These are phyloP conservation scores for Aelia acuminata DNA, from an alignment of 2,888 invertebrate species.

Conservation along the genomic window DNA sequence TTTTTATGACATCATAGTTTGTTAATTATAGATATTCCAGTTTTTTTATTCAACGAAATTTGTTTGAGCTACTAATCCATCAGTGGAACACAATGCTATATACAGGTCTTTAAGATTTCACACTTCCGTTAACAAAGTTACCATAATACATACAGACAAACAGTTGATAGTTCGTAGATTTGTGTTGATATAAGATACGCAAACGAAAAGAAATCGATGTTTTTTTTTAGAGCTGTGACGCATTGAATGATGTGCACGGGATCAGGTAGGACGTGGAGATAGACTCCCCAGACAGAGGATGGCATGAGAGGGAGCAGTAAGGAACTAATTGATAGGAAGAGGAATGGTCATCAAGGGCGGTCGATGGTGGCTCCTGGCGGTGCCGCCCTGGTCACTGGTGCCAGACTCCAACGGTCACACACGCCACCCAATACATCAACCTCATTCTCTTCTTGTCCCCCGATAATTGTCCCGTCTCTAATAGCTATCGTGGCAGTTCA, in stretches of 20 bases:
- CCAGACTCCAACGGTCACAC: constrained; percentile 67
- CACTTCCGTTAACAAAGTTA: too few species aligned
- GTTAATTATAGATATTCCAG: too few species aligned
- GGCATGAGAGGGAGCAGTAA: constrained; percentile 7
- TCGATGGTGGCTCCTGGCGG: constrained; percentile 51
- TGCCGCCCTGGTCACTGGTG: constrained; percentile 60
- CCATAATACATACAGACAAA: too few species aligned
- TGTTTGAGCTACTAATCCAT: too few species aligned
- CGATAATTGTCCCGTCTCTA: constrained; percentile 9
- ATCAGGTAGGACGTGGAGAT: neutral
- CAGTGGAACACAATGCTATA: too few species aligned
- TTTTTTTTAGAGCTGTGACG: neutral
- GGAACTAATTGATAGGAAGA: constrained; percentile 31
- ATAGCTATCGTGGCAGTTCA: neutral
- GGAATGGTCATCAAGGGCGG: constrained; percentile 35
- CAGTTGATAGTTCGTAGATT: too few species aligned
- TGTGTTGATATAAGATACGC: too few species aligned
- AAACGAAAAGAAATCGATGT: too few species aligned
- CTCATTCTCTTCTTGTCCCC: constrained; percentile 47
- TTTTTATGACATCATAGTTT: too few species aligned
- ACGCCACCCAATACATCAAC: constrained; percentile 68
- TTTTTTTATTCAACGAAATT: too few species aligned
- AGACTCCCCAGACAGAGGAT: neutral
- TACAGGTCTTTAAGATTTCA: too few species aligned
- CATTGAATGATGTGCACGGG: neutral